A percentile compares a stretch with the other conserved stretches of the same genome.
phyloP scores from a whole-genome alignment of 2,113 vertebrate genomes.

The Sylvietta virens region DNA sequence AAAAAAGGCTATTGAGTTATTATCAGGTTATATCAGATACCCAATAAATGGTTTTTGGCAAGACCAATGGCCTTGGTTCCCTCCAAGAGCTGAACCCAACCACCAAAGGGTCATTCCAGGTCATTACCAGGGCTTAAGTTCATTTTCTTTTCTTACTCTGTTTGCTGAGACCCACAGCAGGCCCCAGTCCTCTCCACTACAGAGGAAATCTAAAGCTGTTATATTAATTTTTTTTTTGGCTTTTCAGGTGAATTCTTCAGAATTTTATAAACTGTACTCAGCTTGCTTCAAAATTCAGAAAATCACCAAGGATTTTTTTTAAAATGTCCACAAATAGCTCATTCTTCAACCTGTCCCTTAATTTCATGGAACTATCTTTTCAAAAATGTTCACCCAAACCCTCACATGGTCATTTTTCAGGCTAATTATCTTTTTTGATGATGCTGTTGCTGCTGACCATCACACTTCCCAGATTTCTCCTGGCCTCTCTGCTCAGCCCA shows the following conservation, averaged over 20 bases:
- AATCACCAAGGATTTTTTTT: background rate
- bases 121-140: background rate
- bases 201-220: background rate
- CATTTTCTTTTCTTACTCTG: background rate
- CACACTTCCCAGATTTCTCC: background rate
- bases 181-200: background rate
- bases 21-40: rapidly evolving
- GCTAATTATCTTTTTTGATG: background rate
- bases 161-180: background rate
- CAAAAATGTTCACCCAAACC: background rate
- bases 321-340: background rate
- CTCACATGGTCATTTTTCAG: rapidly evolving
- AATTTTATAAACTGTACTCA: background rate
- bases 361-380: background rate
- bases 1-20: background rate
- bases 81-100: background rate
- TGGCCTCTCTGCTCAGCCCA: background rate
- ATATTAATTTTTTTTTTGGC: background rate
- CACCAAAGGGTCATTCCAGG: background rate
- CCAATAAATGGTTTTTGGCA: rapidly evolving
- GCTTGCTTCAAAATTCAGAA: background rate
- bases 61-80: too few species aligned
- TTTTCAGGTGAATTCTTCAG: background rate
- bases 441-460: background rate
- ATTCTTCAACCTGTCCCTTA: background rate